Conservation (phyloP, 2,797 vertebrate species). For the Trachops cirrhosus region DNA sequence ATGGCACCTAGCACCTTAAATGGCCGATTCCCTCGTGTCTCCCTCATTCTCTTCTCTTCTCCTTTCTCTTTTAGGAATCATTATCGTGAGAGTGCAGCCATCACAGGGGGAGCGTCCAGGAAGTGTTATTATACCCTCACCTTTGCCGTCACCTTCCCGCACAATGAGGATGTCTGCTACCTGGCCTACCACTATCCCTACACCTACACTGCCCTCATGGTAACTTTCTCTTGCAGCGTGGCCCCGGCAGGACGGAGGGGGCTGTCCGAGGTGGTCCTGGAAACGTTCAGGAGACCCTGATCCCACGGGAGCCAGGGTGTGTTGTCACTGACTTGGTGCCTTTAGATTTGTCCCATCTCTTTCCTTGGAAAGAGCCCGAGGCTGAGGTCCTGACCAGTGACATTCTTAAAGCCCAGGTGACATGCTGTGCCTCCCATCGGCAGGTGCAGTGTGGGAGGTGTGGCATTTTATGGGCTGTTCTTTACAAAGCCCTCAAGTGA, state of each 20-base stretch:
- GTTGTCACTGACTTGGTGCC: neutral
- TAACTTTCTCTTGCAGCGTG: slow-evolving; percentile 71
- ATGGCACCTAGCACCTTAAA: neutral
- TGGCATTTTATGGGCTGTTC: neutral
- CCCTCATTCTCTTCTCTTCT: neutral
- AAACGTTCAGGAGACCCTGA: neutral
- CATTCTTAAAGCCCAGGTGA: neutral
- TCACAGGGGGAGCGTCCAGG: slow-evolving; percentile 54
- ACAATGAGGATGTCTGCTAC: slow-evolving; percentile 92
- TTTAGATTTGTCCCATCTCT: neutral
- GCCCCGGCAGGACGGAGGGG: rapidly evolving
- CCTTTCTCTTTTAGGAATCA: slow-evolving; percentile 86
- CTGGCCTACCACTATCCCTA: slow-evolving; percentile 96
- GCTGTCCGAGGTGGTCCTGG: neutral
- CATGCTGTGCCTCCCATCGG: neutral
- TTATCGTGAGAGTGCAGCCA: slow-evolving; percentile 77
- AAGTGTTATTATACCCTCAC: slow-evolving; percentile 90
- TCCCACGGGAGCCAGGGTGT: neutral
- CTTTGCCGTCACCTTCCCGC: slow-evolving; percentile 90
- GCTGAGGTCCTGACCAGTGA: neutral
- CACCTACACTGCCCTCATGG: slow-evolving; percentile 92
- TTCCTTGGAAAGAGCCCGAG: neutral
- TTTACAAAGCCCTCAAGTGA: neutral
- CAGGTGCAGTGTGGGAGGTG: neutral
- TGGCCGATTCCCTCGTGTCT: neutral